Conservation (phyloP, 2,888 invertebrate species). For the Acleris cristana region DNA sequence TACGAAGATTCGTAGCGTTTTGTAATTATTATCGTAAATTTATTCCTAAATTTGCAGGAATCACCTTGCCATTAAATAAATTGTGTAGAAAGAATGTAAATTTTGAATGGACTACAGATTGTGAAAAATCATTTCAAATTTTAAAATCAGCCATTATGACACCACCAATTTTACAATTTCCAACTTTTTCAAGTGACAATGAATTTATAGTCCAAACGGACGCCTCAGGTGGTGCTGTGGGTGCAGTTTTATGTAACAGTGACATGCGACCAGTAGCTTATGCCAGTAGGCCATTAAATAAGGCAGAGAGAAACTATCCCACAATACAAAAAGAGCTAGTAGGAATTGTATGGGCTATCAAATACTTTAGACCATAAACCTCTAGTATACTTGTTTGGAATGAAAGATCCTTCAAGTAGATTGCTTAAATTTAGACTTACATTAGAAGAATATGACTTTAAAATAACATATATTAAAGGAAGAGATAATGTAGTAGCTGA, state of each 20-base stretch:
- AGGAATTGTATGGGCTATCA: conserved; percentile 34
- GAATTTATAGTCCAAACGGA: no score
- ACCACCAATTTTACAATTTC: conserved; percentile 21
- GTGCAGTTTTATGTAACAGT: neutral
- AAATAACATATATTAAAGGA: conserved; percentile 19
- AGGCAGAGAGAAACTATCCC: no score
- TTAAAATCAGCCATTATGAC: neutral
- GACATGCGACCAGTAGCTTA: no score
- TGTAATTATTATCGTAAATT: neutral
- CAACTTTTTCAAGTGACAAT: conserved; percentile 13
- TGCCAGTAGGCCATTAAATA: conserved; percentile 28
- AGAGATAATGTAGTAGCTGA: conserved; percentile 32
- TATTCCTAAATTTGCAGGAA: neutral
- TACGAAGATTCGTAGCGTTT: conserved; percentile 1
- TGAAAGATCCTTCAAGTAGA: conserved; percentile 38
- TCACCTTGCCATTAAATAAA: neutral
- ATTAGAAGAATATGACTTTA: conserved; percentile 12
- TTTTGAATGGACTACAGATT: neutral
- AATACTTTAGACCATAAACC: conserved; percentile 22
- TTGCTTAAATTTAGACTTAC: conserved; percentile 33
- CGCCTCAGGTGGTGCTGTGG: no score
- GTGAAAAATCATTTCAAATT: neutral
- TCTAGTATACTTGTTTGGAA: conserved; percentile 31
- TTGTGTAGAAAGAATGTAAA: neutral
- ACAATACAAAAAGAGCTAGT: conserved; percentile 35